A percentile compares a stretch with the other conserved stretches of the same genome.
Conservation (phyloP, 2,113 vertebrate genomes). For the Willisornis vidua region DNA sequence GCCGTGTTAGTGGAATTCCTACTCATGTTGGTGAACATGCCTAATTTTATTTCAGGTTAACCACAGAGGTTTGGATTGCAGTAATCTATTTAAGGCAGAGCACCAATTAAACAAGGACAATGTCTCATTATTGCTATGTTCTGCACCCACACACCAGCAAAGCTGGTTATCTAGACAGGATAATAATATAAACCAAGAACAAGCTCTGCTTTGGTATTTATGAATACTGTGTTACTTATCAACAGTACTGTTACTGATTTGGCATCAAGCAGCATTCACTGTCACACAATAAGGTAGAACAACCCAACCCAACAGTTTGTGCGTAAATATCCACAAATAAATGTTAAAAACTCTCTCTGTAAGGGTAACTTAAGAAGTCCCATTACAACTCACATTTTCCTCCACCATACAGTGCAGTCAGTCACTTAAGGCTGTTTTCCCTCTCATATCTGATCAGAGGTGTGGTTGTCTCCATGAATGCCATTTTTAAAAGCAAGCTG, state of each 20-base stretch:
- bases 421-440: fast-evolving
- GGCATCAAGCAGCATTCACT: neutral
- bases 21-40: neutral
- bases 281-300: neutral
- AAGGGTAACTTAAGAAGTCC: neutral
- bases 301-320: neutral
- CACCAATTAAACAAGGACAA: neutral
- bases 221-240: neutral
- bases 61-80: neutral
- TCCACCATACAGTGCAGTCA: neutral
- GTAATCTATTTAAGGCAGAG: neutral
- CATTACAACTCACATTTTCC: neutral
- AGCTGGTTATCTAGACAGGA: neutral
- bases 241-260: neutral
- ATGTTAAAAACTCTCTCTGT: neutral
- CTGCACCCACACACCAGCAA: neutral
- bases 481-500: neutral
- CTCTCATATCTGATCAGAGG: fast-evolving
- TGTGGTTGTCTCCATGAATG: neutral
- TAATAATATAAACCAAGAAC: neutral
- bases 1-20: neutral
- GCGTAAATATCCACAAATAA: neutral
- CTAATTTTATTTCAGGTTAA: conserved; percentile 1
- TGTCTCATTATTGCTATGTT: neutral
- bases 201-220: neutral